These are phyloP conservation scores for Thomomys bottae DNA, from an alignment of 2,113 vertebrate genomes.

Conservation along the genomic window DNA sequence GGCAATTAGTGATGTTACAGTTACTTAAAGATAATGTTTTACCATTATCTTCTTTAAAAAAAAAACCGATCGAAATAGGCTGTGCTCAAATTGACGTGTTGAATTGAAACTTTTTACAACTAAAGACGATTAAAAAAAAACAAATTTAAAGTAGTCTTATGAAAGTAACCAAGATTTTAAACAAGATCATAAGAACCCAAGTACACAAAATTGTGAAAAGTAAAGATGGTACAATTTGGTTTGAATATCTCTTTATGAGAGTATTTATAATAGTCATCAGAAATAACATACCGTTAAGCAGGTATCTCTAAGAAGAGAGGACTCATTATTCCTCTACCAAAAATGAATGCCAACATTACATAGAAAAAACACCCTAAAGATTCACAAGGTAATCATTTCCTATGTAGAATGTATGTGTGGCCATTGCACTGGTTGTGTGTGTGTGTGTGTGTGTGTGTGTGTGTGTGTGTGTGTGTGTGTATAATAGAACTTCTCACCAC, in stretches of 20 bases:
- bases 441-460: no score
- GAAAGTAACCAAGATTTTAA: not conserved
- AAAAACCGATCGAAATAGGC: not conserved
- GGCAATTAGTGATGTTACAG: not conserved
- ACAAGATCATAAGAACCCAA: not conserved
- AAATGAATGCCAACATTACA: not conserved
- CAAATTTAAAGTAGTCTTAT: no score
- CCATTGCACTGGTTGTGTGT: not conserved
- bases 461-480: not conserved
- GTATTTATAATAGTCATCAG: no score
- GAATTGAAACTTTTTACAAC: no score
- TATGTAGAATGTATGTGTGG: not conserved
- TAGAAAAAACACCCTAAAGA: not conserved
- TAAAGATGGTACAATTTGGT: not conserved
- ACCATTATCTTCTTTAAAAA: not conserved
- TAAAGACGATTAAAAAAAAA: no score
- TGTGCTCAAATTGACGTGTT: no score
- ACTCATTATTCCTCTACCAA: not conserved
- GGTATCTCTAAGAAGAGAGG: not conserved
- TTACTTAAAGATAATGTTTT: not conserved
- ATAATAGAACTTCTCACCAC: constrained; percentile 26
- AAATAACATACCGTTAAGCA: no score
- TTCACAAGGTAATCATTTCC: not conserved
- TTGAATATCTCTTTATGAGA: no score
- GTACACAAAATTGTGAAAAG: not conserved